Base-by-base conservation (phyloP, 2,797 vertebrate species). In the Triplophysa yarkandensis region DNA sequence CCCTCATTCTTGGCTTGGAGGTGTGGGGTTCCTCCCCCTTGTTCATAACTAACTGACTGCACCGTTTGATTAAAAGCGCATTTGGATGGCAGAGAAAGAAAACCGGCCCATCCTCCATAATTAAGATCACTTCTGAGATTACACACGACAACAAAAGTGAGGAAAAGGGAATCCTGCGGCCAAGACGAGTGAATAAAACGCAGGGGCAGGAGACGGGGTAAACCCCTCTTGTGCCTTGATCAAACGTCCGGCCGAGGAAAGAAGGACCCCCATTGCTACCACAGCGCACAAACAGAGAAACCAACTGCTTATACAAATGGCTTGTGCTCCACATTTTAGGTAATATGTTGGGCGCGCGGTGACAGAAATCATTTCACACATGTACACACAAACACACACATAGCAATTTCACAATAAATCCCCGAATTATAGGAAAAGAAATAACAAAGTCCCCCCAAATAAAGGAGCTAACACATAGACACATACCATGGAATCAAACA, bases 71-170 rank as follows among this genome's bases (percentile, higher is more conserved):
- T 92, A 92, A 83, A 80, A 82, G 74, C 43, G 30, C 77, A 78
- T 83, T 81, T 79, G 70, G 64, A 70, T 44, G 58, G 63, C 39
- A 71, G 71, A 23, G 39, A 89, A 91, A 88, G 86, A 86, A 39
- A 75, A 86, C 48, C 14, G 87, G 87, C 87, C 86, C 85, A 89
- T 89, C 88, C 90, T 90, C 87, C 89, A 89, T 92, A 92, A 93
- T 93, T 92, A 93, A 93, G 92, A 93, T 92, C 91, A 89, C 87
- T 92, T 91, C 88, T 84, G 86, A 93, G 91, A 93, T 93, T 92
- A 92, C 88, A 86, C 85, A 85, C 70, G 81, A 91, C 90, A 91
- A 92, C 92, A 92, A 90, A 92, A 89, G 90, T 87, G 66, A 68
- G 81, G 82, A 81, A 81, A 90, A 85, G 79, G 80, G 85, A 82